phyloP scores from a whole-genome alignment of 1,140 invertebrate genomes.

The Zaprionus nigranus region DNA sequence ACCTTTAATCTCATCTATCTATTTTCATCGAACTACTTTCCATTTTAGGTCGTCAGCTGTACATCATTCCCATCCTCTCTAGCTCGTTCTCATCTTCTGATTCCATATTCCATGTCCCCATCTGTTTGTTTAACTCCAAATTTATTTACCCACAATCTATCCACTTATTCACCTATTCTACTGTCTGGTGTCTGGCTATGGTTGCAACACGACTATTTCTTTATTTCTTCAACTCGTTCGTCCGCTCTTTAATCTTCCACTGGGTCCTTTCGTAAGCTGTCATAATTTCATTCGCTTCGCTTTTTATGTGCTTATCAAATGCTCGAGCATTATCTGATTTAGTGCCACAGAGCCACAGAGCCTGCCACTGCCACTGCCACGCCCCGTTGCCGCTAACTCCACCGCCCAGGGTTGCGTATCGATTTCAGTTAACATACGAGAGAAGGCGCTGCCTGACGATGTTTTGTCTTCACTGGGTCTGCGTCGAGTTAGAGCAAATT shows the following conservation, averaged over 20 bases:
- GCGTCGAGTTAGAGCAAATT: constrained; percentile 58
- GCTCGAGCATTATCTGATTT: constrained; percentile 43
- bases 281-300: constrained; percentile 32
- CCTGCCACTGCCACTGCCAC: constrained; percentile 15
- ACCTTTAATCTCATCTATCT: background rate
- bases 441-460: constrained; percentile 15
- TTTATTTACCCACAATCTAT: constrained; percentile 5
- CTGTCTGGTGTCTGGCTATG: background rate
- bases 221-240: background rate
- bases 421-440: constrained; percentile 47
- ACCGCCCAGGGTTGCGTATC: constrained; percentile 31
- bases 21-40: background rate
- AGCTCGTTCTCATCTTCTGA: background rate
- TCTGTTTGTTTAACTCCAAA: background rate
- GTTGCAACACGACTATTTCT: background rate
- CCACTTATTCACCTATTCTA: background rate
- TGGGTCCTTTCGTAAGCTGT: constrained; percentile 23
- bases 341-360: constrained; percentile 3
- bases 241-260: constrained; percentile 5
- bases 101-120: background rate
- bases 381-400: constrained; percentile 13
- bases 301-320: constrained; percentile 41
- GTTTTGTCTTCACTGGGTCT: constrained; percentile 12
- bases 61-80: background rate
- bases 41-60: too few species aligned